Evolutionary conservation across 2,113 vertebrate species (phyloP).

Genomic region (Cairina moschata): DNA sequence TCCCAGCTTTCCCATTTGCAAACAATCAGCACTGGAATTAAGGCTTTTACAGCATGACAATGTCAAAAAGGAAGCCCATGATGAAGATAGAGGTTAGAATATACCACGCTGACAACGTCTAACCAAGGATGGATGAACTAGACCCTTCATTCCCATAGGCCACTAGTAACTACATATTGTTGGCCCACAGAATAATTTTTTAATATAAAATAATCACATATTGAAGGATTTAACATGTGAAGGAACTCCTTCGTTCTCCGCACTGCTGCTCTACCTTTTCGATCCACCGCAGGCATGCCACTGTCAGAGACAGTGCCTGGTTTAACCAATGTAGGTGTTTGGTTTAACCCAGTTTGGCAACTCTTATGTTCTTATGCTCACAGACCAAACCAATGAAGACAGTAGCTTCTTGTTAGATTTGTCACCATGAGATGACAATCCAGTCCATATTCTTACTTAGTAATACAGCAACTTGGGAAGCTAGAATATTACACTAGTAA

Average conservation of each 20-base stretch:
- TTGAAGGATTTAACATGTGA: not conserved
- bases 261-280: not conserved
- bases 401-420: not conserved
- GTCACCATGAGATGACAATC: not conserved
- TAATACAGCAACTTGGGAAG: not conserved
- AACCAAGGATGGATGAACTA: not conserved
- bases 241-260: not conserved
- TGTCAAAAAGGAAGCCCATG: not conserved
- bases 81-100: not conserved
- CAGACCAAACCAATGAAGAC: not conserved
- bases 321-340: no score
- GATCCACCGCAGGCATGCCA: not conserved
- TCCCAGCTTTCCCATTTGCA: not conserved
- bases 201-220: not conserved
- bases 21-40: not conserved
- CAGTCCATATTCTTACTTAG: not conserved
- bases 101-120: not conserved
- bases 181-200: not conserved
- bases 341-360: not conserved
- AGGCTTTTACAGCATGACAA: not conserved
- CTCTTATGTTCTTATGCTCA: not conserved
- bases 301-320: not conserved
- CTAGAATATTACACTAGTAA: not conserved
- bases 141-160: not conserved
- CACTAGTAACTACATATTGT: not conserved